Conservation (phyloP, 1,140 invertebrate genomes). For the Diabrotica virgifera region DNA sequence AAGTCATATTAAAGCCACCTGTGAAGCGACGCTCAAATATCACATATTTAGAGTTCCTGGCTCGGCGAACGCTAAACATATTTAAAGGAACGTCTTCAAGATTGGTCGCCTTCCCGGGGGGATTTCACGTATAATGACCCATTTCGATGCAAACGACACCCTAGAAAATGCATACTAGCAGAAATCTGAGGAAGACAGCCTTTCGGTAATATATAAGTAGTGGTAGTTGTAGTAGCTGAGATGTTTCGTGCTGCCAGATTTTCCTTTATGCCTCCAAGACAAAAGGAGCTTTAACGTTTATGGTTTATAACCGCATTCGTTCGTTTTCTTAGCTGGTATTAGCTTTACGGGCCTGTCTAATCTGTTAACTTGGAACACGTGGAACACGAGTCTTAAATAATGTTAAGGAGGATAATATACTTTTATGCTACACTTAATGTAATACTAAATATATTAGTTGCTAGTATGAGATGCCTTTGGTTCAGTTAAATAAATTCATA, state of each 20-base stretch:
- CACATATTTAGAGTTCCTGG: not conserved
- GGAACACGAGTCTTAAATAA: no score
- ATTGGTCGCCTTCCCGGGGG: conserved; percentile 8
- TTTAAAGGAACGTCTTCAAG: not conserved
- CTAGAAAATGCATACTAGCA: conserved; percentile 26
- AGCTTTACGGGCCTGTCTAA: not conserved
- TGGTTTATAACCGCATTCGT: not conserved
- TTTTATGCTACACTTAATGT: no score
- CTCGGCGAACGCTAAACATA: not conserved
- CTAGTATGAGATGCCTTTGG: no score
- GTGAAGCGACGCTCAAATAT: not conserved
- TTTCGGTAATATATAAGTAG: conserved; percentile 13
- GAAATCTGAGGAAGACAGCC: conserved; percentile 20
- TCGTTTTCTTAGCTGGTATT: not conserved
- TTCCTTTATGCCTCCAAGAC: not conserved
- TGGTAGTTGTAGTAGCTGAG: not conserved
- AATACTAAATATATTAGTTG: no score
- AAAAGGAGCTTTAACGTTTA: not conserved
- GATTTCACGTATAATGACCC: conserved; percentile 24
- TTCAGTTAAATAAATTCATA: no score
- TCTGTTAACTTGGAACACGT: no score
- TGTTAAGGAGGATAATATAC: no score
- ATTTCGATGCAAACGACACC: conserved; percentile 30
- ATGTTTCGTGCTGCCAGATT: not conserved
- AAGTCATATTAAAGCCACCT: not conserved